A percentile compares a stretch with the other conserved stretches of the same genome.
phyloP scores from a whole-genome alignment of 2,888 invertebrate genomes.

The Nephrotoma flavescens region DNA sequence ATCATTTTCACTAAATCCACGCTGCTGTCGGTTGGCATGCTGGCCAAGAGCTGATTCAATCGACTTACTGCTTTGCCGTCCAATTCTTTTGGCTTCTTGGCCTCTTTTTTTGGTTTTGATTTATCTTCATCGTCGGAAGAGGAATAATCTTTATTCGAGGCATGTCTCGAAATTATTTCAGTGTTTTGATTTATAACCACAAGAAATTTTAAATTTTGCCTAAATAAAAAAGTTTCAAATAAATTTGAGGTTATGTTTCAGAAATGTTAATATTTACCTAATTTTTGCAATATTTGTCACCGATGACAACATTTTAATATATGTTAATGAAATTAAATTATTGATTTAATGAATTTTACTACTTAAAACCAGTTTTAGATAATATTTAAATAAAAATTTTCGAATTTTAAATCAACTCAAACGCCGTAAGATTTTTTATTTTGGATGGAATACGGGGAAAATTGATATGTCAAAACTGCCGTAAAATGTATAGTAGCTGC shows the following conservation, averaged over 20 bases:
- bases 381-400: not conserved
- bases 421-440: not conserved
- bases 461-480: not conserved
- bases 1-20: slow-evolving; percentile 12
- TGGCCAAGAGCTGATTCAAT: slow-evolving; percentile 25
- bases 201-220: not conserved
- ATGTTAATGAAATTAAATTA: not conserved
- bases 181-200: not conserved
- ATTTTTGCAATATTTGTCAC: not conserved
- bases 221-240: not conserved
- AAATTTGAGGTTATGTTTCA: not conserved
- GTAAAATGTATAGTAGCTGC: not conserved
- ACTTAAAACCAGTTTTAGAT: not conserved
- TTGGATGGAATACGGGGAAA: not conserved
- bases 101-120: not conserved
- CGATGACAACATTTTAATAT: not conserved
- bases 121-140: not conserved
- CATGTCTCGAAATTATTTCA: not conserved
- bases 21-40: slow-evolving; percentile 24
- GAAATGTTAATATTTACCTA: not conserved
- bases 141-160: not conserved
- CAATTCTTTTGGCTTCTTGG: not conserved
- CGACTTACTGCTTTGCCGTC: slow-evolving; percentile 18
- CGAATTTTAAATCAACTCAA: not conserved
- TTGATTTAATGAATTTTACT: not conserved